phyloP scores from a whole-genome alignment of 2,113 vertebrate genomes.

The Calyptomena viridis region DNA sequence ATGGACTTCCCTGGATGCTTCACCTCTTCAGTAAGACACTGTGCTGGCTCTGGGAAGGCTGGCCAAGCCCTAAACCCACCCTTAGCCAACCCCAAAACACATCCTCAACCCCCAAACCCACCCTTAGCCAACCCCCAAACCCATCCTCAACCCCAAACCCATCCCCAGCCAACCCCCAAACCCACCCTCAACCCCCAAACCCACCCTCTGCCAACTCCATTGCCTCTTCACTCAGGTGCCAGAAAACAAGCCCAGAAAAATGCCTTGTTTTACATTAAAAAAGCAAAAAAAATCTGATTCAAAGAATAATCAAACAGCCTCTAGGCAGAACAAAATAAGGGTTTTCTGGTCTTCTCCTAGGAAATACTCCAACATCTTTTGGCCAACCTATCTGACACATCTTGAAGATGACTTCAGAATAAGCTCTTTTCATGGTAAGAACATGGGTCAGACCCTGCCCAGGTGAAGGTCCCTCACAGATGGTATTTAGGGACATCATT shows the following conservation, averaged over 20 bases:
- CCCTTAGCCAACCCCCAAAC: too few relatives aligned
- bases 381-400: background rate
- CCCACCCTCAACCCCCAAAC: too few relatives aligned
- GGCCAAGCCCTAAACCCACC: background rate
- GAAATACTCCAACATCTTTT: background rate
- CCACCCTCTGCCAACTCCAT: background rate
- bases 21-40: background rate
- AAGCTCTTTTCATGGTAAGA: background rate
- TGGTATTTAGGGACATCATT: rapidly evolving
- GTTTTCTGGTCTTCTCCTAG: background rate
- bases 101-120: too few relatives aligned
- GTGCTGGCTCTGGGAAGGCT: background rate
- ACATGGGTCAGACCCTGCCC: background rate
- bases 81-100: background rate
- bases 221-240: background rate
- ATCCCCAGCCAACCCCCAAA: background rate
- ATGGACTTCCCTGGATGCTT: background rate
- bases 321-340: background rate
- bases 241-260: background rate
- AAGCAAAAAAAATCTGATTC: background rate
- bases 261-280: background rate
- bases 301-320: background rate
- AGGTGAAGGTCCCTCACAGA: background rate
- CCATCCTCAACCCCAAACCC: background rate
- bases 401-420: background rate